Percentiles rank a stretch among this genome's conserved stretches.
These are phyloP conservation scores for Sciurus vulgaris DNA, from an alignment of 2,797 vertebrate species.

Conservation along the genomic window DNA sequence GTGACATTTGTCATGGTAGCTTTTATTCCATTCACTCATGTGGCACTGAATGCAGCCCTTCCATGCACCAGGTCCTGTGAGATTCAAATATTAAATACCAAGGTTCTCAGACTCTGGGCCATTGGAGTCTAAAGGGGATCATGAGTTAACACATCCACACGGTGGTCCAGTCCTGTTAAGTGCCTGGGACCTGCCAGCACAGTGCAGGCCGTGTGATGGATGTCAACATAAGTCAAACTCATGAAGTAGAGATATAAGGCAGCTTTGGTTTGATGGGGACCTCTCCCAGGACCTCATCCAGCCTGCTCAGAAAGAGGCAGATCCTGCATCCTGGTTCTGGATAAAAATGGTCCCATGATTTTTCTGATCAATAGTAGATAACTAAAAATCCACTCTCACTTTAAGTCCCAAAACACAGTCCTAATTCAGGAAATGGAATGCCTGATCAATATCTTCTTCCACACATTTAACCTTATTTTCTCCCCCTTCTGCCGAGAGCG, in stretches of 20 bases:
- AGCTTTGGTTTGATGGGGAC: background rate
- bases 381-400: background rate
- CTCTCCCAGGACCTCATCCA: background rate
- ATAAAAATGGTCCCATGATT: background rate
- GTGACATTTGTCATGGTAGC: background rate
- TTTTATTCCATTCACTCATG: constrained; percentile 18
- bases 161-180: background rate
- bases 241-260: background rate
- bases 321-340: too few relatives aligned
- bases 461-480: background rate
- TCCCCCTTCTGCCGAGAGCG: rapidly evolving
- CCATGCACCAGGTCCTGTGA: background rate
- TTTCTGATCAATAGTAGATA: background rate
- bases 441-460: background rate
- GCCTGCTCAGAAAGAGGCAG: background rate
- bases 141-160: background rate
- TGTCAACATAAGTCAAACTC: rapidly evolving
- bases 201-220: background rate
- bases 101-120: background rate
- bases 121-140: background rate
- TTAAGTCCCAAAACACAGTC: background rate
- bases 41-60: background rate
- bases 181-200: background rate
- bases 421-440: background rate
- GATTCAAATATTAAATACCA: background rate